Conservation (phyloP, 2,797 vertebrate species). For the Pseudocheirus occidentalis region DNA sequence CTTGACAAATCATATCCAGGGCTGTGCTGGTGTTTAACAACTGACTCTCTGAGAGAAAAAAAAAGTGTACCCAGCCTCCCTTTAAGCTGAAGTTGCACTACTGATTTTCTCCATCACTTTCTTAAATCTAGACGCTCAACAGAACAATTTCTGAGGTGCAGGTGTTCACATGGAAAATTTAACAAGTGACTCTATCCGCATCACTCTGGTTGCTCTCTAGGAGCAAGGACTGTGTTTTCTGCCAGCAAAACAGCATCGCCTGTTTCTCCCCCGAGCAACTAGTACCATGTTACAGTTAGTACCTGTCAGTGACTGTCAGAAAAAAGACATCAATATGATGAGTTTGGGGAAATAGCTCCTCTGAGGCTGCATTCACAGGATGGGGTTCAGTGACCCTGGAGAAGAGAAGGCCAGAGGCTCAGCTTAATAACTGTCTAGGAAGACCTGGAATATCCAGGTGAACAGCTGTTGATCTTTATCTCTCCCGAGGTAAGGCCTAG, state of each 20-base stretch:
- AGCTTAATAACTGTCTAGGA: constrained; percentile 20
- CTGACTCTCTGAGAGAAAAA: background rate
- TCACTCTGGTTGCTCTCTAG: background rate
- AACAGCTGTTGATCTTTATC: background rate
- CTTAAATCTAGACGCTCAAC: background rate
- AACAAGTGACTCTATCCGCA: background rate
- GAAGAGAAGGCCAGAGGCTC: background rate
- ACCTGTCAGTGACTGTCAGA: constrained; percentile 40
- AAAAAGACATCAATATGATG: constrained; percentile 47
- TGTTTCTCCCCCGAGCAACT: constrained; percentile 18
- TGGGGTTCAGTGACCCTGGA: background rate
- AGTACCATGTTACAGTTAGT: background rate
- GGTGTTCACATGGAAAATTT: background rate
- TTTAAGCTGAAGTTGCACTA: background rate
- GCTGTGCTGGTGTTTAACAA: background rate
- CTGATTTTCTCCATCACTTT: background rate
- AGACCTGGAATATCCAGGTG: background rate
- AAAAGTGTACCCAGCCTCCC: background rate
- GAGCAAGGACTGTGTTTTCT: background rate
- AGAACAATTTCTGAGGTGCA: background rate
- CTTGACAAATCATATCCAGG: background rate
- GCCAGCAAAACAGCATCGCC: background rate
- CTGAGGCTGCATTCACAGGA: constrained; percentile 20
- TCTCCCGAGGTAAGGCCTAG: background rate
- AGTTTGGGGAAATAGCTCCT: constrained; percentile 34